These are phyloP conservation scores for Heliconius melpomene DNA, from an alignment of 1,140 invertebrate species.

Conservation along the genomic window DNA sequence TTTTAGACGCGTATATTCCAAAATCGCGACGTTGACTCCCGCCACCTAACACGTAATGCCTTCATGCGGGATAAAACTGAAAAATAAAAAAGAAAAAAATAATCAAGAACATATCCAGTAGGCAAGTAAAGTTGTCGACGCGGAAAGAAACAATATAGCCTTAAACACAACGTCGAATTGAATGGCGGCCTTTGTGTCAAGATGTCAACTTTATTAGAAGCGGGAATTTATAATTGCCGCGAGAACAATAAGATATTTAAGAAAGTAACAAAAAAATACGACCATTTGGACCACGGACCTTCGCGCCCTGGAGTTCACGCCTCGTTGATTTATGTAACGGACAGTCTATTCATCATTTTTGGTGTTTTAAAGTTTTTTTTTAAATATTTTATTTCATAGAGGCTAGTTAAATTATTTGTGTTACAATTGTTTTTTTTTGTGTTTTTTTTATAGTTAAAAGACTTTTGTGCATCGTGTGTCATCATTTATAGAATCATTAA, in stretches of 20 bases:
- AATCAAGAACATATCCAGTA: neutral
- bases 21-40: too few relatives aligned
- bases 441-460: too few relatives aligned
- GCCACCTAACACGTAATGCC: too few relatives aligned
- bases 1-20: too few relatives aligned
- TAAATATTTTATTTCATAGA: conserved; percentile 10
- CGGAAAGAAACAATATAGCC: conserved; percentile 7
- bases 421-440: neutral
- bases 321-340: conserved; percentile 34
- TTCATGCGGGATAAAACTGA: too few relatives aligned
- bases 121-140: neutral
- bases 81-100: too few relatives aligned
- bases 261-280: conserved; percentile 35
- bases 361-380: conserved; percentile 19
- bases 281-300: conserved; percentile 34
- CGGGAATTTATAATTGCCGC: conserved; percentile 41
- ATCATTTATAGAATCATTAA: too few relatives aligned
- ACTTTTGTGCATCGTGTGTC: too few relatives aligned
- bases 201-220: conserved; percentile 41
- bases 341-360: conserved; percentile 36
- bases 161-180: conserved; percentile 22
- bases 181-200: conserved; percentile 37
- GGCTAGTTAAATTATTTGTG: neutral
- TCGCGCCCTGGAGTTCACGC: conserved; percentile 22
- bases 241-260: conserved; percentile 39